These are phyloP conservation scores for Leptura quadrifasciata DNA, from an alignment of 2,888 invertebrate genomes.

Conservation along the genomic window DNA sequence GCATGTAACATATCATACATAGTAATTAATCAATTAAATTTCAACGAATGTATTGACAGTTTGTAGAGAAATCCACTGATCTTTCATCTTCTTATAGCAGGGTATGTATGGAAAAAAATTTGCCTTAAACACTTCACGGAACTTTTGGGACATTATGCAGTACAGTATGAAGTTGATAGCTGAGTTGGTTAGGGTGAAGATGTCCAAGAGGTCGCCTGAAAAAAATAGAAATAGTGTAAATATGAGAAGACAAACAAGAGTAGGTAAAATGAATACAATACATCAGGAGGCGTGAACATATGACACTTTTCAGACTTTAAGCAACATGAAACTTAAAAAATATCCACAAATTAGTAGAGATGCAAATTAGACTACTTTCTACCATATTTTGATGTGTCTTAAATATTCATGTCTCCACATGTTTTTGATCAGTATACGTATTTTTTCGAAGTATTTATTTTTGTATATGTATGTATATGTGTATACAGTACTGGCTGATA, in stretches of 20 bases:
- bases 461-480: too few relatives aligned
- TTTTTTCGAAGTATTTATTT: too few relatives aligned
- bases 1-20: constrained; percentile 7
- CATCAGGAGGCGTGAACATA: too few relatives aligned
- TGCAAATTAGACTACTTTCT: too few relatives aligned
- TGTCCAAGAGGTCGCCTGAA: constrained; percentile 88
- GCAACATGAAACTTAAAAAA: too few relatives aligned
- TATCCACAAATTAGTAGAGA: too few relatives aligned
- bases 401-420: too few relatives aligned
- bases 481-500: too few relatives aligned
- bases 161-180: constrained; percentile 95
- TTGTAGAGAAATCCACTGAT: constrained; percentile 58
- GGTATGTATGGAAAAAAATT: constrained; percentile 81
- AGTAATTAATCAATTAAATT: constrained; percentile 8
- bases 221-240: constrained; percentile 48
- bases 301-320: too few relatives aligned
- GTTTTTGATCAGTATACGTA: too few relatives aligned
- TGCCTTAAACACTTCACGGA: constrained; percentile 85
- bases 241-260: neutral
- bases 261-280: too few relatives aligned
- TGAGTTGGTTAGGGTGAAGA: constrained; percentile 91
- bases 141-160: constrained; percentile 94
- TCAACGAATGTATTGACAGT: constrained; percentile 54
- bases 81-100: constrained; percentile 50
- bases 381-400: too few relatives aligned